phyloP scores from a whole-genome alignment of 1,140 invertebrate species.

The Anagrus nilaparvatae region DNA sequence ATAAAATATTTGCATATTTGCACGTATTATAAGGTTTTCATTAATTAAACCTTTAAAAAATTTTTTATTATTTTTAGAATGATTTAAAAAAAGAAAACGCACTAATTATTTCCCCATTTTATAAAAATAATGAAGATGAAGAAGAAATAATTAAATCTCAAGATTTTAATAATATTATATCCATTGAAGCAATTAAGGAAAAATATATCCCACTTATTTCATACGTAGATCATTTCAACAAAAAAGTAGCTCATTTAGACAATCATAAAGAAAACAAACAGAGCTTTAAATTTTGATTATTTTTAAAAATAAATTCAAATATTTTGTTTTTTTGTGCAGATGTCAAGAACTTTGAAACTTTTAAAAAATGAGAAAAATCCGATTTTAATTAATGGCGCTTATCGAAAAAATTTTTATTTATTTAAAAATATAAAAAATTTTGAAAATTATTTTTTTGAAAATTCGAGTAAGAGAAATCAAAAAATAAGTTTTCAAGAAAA shows the following conservation, averaged over 20 bases:
- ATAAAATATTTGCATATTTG: too few species aligned
- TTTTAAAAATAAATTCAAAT: too few species aligned
- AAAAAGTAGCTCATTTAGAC: conserved; percentile 10
- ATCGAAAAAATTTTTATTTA: not conserved
- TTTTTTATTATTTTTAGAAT: conserved; percentile 13
- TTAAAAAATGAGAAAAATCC: not conserved
- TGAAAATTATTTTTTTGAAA: too few species aligned
- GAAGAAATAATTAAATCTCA: conserved; percentile 28
- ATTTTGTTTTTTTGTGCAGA: too few species aligned
- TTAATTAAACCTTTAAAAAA: not conserved
- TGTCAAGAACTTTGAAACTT: too few species aligned
- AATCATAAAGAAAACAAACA: too few species aligned
- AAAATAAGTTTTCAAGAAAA: too few species aligned
- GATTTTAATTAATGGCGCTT: not conserved
- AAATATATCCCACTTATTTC: conserved; percentile 28
- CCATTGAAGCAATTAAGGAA: conserved; percentile 17
- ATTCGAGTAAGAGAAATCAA: too few species aligned
- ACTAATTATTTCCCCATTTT: conserved; percentile 23
- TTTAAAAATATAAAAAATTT: not conserved
- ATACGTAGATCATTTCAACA: conserved; percentile 27
- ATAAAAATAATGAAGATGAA: conserved; percentile 28
- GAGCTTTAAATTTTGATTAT: too few species aligned
- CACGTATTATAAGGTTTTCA: too few species aligned
- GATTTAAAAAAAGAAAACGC: conserved; percentile 20
- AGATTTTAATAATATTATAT: conserved; percentile 20